Evolutionary conservation across 2,888 invertebrate genomes (phyloP).

Genomic region (Latrodectus hesperus): DNA sequence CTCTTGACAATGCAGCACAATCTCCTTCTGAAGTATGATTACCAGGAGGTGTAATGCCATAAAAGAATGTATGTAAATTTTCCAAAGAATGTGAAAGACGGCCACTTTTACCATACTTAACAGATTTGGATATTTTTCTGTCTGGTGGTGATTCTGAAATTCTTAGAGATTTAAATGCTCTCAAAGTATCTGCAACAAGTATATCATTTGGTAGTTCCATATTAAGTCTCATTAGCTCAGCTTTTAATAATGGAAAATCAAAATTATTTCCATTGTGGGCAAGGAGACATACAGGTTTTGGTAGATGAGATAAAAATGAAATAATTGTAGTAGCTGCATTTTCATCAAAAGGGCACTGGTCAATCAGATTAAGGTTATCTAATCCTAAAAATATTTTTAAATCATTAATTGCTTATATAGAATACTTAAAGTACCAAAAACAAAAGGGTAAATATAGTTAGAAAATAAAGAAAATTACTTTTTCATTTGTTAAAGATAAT

Average conservation of each 20-base stretch:
- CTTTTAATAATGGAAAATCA: conserved; percentile 85
- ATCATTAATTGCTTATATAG: no score
- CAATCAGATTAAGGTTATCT: conserved; percentile 81
- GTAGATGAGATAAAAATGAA: conserved; percentile 80
- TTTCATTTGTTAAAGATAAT: no score
- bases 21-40: conserved; percentile 62
- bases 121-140: conserved; percentile 18
- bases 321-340: conserved; percentile 79
- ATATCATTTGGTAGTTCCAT: conserved; percentile 34
- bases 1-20: conserved; percentile 51
- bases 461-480: no score
- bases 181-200: conserved; percentile 52
- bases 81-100: conserved; percentile 22
- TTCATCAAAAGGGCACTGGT: conserved; percentile 78
- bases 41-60: conserved; percentile 22
- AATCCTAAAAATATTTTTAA: conserved; percentile 75
- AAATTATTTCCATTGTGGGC: conserved; percentile 87
- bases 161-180: conserved; percentile 28
- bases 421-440: no score
- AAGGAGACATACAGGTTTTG: conserved; percentile 84
- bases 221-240: conserved; percentile 78
- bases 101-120: conserved; percentile 24
- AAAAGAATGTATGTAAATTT: conserved; percentile 46
- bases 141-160: conserved; percentile 27
- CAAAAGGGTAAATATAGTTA: no score